Evolutionary conservation across 1,140 invertebrate genomes (phyloP), one percentile per base, ranked within the genome.

Genomic region (Ceratitis capitata): DNA sequence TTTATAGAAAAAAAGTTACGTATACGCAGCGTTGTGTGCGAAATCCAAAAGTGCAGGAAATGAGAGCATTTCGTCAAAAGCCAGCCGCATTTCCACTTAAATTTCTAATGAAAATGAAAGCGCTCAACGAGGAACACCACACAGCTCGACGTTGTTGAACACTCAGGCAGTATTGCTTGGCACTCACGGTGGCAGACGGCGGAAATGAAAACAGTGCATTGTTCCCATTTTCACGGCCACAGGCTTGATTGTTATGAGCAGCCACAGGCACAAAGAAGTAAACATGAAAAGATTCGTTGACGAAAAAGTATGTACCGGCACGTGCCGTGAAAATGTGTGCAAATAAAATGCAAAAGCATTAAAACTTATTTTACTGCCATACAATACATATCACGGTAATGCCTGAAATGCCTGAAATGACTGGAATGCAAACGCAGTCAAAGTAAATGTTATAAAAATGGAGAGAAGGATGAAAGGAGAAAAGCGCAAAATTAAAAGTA

Each of bases 141-240:
- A 29, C 26, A 26, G n/a, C 12, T n/a, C n/a, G 56, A 23, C n/a
- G 16, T 53, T n/a, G 7, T n/a, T 19, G 49, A n/a, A 53, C 12
- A 9, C 29, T 64, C 12, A 7, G 14, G 29, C 5, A 69, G 32
- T 39, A 74, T 74, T n/a, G n/a, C n/a, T n/a, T 23, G n/a, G 35
- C 39, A 0, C 35, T 6, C 5, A 19, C 42, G 69, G 42, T 45
- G 39, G 69, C 69, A 45, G 19, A 42, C n/a, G 45, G 69, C 32
- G 69, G 69, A 78, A n/a, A 47, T 42, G n/a, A 78, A 78, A 78
- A 26, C 69, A 78, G 64, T 9, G n/a, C n/a, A 47, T 78, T 78
- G 69, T 78, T 42, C 14, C 39, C 69, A 45, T 19, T 78, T 78
- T 78, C 69, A 78, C 69, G 69, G 69, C 39, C 69, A 45, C 39